Conservation (phyloP, 2,113 vertebrate species). For the Tinamus guttatus region DNA sequence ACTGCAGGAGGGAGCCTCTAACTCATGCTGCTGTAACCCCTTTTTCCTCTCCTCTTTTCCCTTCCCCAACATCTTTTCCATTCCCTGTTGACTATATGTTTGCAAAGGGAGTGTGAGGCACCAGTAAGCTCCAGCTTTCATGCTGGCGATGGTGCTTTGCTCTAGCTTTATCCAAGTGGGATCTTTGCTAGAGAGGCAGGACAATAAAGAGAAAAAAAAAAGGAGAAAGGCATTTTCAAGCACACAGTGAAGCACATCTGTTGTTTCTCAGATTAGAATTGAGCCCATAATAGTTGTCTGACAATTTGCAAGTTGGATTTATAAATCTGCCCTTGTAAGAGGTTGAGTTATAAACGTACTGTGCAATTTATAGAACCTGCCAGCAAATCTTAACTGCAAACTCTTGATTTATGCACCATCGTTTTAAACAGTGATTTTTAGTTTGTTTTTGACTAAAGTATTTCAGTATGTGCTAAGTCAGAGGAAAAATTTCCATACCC, state of each 20-base stretch:
- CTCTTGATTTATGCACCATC: constrained; percentile 69
- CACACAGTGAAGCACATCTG: neutral
- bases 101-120: neutral
- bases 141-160: neutral
- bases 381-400: constrained; percentile 55
- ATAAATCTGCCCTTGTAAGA: constrained; percentile 69
- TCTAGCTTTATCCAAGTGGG: neutral
- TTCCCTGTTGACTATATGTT: neutral
- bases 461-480: constrained; percentile 62
- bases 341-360: constrained; percentile 58
- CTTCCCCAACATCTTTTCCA: neutral
- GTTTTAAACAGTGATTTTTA: constrained; percentile 55
- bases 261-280: constrained; percentile 71
- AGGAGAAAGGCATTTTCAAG: neutral
- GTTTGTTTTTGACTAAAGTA: constrained; percentile 33
- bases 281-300: constrained; percentile 56
- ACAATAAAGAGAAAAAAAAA: neutral
- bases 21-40: neutral
- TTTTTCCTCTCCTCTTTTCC: neutral
- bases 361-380: constrained; percentile 72
- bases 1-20: neutral
- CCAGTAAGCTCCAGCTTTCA: neutral
- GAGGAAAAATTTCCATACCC: constrained; percentile 70
- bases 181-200: neutral
- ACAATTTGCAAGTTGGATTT: constrained; percentile 71